These are phyloP conservation scores for Sinocyclocheilus maitianheensis DNA, from an alignment of 2,113 vertebrate species.

Conservation along the genomic window DNA sequence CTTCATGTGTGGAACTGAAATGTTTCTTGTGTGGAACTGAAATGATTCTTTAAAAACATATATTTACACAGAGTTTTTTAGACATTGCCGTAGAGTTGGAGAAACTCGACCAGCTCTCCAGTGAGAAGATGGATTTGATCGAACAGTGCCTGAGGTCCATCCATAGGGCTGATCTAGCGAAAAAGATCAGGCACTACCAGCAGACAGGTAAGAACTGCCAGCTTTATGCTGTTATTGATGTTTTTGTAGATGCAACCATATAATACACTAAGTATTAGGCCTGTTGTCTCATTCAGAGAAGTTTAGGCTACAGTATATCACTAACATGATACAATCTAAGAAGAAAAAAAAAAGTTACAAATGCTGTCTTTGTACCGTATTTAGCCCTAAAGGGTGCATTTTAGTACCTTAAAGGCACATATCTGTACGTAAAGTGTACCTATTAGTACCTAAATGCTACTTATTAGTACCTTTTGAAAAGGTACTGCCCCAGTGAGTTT, in stretches of 20 bases:
- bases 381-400: too few species aligned
- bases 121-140: conserved; percentile 79
- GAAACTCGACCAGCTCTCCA: conserved; percentile 81
- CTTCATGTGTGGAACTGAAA: background rate
- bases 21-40: background rate
- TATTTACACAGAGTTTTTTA: conserved; percentile 85
- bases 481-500: background rate
- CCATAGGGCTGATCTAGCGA: conserved; percentile 83
- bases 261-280: background rate
- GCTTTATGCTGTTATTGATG: background rate
- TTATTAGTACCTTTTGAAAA: background rate
- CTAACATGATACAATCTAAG: background rate
- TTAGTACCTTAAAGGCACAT: background rate
- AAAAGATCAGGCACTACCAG: conserved; percentile 79
- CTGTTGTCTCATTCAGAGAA: background rate
- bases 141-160: conserved; percentile 80
- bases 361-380: too few species aligned
- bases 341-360: too few species aligned
- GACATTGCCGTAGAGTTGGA: conserved; percentile 86
- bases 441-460: too few species aligned
- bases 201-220: conserved; percentile 72
- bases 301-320: background rate
- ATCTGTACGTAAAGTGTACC: too few species aligned
- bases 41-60: background rate
- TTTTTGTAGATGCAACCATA: background rate